Evolutionary conservation across 2,113 vertebrate genomes (phyloP).

Genomic region (Sprattus sprattus): DNA sequence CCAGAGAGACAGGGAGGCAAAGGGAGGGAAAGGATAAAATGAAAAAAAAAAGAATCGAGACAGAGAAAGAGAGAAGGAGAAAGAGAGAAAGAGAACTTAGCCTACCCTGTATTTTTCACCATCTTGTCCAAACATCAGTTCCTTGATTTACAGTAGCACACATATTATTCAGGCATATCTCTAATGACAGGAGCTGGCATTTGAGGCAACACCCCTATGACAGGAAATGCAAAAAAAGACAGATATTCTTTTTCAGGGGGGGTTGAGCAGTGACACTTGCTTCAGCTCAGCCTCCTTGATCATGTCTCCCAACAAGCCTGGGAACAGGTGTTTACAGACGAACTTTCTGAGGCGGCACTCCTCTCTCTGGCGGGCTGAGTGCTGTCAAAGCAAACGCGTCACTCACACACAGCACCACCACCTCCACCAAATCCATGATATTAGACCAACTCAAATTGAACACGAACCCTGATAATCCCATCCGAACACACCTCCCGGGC

Average conservation of each 20-base stretch:
- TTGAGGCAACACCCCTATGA: conserved; percentile 41
- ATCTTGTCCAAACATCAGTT: conserved; percentile 22
- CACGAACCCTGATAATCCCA: not conserved
- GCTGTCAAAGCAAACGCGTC: conserved; percentile 44
- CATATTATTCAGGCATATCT: conserved; percentile 40
- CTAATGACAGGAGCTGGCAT: conserved; percentile 40
- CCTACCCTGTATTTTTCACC: conserved; percentile 9
- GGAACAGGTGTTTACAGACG: conserved; percentile 50
- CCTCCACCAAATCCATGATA: not conserved
- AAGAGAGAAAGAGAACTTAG: not conserved
- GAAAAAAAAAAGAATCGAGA: not conserved
- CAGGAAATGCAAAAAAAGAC: not conserved
- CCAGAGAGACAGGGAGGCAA: not conserved
- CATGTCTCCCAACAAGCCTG: conserved; percentile 46
- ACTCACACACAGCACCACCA: conserved; percentile 6
- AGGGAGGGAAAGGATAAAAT: not conserved
- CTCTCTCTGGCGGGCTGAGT: conserved; percentile 32
- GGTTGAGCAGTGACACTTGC: conserved; percentile 24
- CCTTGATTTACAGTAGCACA: conserved; percentile 33
- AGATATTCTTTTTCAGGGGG: not conserved
- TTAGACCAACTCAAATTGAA: conserved; percentile 1
- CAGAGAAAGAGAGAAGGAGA: not conserved
- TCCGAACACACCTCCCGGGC: not conserved
- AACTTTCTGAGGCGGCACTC: conserved; percentile 39
- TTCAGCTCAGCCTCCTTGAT: conserved; percentile 49